A percentile compares a stretch with the other conserved stretches of the same genome.
Conservation (phyloP, 2,797 vertebrate species). For the Acropternis orthonyx region DNA sequence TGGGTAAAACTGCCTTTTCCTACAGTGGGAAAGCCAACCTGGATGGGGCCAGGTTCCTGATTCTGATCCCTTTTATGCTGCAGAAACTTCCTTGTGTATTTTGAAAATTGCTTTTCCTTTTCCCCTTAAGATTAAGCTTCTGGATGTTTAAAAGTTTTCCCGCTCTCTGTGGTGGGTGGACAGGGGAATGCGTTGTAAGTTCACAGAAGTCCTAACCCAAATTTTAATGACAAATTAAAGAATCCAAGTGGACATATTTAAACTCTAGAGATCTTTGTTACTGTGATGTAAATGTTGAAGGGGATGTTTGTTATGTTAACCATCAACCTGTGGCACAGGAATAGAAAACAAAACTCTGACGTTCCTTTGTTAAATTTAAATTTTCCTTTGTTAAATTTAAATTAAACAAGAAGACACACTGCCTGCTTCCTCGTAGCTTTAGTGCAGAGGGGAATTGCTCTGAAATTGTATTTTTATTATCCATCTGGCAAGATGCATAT, state of each 20-base stretch:
- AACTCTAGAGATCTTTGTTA: not conserved
- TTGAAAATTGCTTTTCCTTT: not conserved
- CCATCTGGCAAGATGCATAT: not conserved
- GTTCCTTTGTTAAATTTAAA: not conserved
- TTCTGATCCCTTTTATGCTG: not conserved
- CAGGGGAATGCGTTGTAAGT: not conserved
- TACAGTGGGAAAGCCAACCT: not conserved
- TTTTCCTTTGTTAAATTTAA: not conserved
- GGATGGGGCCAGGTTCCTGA: not conserved
- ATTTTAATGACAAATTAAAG: not conserved
- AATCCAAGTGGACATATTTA: not conserved
- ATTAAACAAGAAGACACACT: fast-evolving
- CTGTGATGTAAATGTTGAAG: not conserved
- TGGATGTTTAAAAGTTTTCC: not conserved
- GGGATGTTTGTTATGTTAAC: not conserved
- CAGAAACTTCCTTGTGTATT: not conserved
- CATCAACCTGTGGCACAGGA: not conserved
- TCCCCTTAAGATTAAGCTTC: not conserved
- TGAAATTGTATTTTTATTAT: not conserved
- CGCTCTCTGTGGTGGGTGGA: not conserved
- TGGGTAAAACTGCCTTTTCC: not conserved
- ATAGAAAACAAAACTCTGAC: not conserved
- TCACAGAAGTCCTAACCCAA: not conserved
- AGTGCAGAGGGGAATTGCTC: not conserved
- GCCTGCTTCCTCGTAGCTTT: not conserved